phyloP scores from a whole-genome alignment of 2,888 invertebrate species.

The Alcis repandata region DNA sequence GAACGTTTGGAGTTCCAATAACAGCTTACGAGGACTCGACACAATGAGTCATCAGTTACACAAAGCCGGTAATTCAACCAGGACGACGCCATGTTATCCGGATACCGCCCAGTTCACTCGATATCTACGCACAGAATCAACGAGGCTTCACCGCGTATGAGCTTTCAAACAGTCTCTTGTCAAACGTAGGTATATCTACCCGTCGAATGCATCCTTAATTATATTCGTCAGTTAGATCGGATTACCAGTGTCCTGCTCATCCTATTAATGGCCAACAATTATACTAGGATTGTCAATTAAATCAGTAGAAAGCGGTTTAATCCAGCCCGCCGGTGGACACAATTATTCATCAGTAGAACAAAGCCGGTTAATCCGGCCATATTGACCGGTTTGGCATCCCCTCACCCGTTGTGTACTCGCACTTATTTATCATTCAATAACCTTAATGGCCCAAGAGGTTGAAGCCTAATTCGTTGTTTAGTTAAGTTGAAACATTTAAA shows the following conservation, averaged over 20 bases:
- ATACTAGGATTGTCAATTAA: slow-evolving; percentile 82
- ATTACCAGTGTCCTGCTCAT: slow-evolving; percentile 68
- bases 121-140: slow-evolving; percentile 39
- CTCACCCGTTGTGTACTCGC: slow-evolving; percentile 56
- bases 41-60: slow-evolving; percentile 67
- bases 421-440: slow-evolving; percentile 72
- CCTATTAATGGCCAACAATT: slow-evolving; percentile 79
- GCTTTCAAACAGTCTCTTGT: slow-evolving; percentile 47
- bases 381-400: slow-evolving; percentile 74
- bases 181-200: slow-evolving; percentile 33
- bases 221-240: slow-evolving; percentile 54
- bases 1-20: slow-evolving; percentile 57
- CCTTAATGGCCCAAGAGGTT: slow-evolving; percentile 58
- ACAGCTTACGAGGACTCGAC: slow-evolving; percentile 57
- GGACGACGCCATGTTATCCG: slow-evolving; percentile 62
- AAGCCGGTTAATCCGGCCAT: slow-evolving; percentile 79
- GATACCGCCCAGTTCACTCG: slow-evolving; percentile 52
- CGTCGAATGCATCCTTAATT: slow-evolving; percentile 32
- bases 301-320: slow-evolving; percentile 82
- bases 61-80: slow-evolving; percentile 65
- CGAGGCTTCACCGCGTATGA: slow-evolving; percentile 31
- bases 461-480: slow-evolving; percentile 37
- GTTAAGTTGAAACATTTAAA: slow-evolving; percentile 1
- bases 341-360: slow-evolving; percentile 83
- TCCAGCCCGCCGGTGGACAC: slow-evolving; percentile 80